These are phyloP conservation scores for Melanargia galathea DNA, from an alignment of 2,888 invertebrate genomes.

Conservation along the genomic window DNA sequence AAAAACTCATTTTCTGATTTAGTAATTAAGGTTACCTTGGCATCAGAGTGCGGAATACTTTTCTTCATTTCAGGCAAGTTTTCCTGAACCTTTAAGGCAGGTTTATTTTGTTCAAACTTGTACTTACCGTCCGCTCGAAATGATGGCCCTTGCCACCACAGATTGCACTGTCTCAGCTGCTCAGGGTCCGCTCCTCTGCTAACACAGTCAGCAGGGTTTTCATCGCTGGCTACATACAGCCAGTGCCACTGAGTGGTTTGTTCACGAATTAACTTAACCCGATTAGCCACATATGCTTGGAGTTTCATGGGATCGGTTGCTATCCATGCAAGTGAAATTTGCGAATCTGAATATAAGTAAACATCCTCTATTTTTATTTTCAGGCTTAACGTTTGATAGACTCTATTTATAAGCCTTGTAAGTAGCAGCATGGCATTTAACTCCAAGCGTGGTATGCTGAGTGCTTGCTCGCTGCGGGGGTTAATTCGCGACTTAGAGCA, in stretches of 20 bases:
- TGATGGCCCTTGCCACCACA: background rate
- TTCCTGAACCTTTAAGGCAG: background rate
- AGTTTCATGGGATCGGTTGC: background rate
- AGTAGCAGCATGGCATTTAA: slow-evolving; percentile 37
- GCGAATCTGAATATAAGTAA: slow-evolving; percentile 32
- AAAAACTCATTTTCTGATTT: background rate
- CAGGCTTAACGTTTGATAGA: background rate
- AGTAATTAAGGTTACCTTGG: background rate
- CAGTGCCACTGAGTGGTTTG: background rate
- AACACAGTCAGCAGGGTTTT: background rate
- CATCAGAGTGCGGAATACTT: background rate
- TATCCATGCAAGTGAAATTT: background rate
- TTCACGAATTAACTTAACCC: background rate
- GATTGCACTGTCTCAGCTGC: background rate
- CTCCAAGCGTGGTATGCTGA: slow-evolving; percentile 34
- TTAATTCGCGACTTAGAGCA: background rate
- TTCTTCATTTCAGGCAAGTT: background rate
- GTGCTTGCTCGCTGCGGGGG: background rate
- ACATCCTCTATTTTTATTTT: background rate
- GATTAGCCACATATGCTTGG: background rate
- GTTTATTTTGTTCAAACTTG: background rate
- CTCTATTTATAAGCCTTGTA: slow-evolving; percentile 17
- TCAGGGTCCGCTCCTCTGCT: background rate
- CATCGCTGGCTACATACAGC: background rate
- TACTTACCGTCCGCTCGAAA: background rate